Percentiles rank a stretch among this genome's conserved stretches.
These are phyloP conservation scores for Melanerpes aurifrons DNA, from an alignment of 2,113 vertebrate species.

Conservation along the genomic window DNA sequence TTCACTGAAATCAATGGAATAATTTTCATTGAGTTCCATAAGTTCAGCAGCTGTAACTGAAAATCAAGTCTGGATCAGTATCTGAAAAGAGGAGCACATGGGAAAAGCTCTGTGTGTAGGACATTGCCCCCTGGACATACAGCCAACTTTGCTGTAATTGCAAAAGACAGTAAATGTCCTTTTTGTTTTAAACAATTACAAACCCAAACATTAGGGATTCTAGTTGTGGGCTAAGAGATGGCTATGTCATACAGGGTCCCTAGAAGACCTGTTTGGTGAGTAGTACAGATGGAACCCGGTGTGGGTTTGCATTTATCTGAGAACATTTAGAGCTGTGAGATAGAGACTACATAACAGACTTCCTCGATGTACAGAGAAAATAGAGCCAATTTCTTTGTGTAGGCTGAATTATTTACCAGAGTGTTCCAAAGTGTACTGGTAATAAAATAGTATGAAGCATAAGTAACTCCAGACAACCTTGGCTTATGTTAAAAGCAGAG, in stretches of 20 bases:
- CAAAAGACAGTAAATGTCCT: slow-evolving; percentile 18
- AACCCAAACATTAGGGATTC: neutral
- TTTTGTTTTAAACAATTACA: neutral
- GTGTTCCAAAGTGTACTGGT: slow-evolving; percentile 55
- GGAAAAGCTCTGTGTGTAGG: neutral
- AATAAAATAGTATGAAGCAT: slow-evolving; percentile 63
- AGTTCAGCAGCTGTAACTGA: neutral
- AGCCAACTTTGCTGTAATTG: slow-evolving; percentile 17
- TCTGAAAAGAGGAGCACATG: neutral
- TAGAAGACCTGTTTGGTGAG: slow-evolving; percentile 12
- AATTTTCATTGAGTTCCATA: neutral
- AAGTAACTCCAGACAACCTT: slow-evolving; percentile 61
- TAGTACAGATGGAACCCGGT: slow-evolving; percentile 37
- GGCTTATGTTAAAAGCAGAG: slow-evolving; percentile 40
- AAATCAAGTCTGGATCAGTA: neutral
- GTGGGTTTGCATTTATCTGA: slow-evolving; percentile 48
- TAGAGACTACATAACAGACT: slow-evolving; percentile 32
- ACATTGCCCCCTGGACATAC: neutral
- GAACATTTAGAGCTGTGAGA: slow-evolving; percentile 49
- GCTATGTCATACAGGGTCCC: neutral
- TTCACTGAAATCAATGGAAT: neutral
- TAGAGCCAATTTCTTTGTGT: slow-evolving; percentile 64
- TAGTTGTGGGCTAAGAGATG: slow-evolving; percentile 27
- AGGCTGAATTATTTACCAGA: slow-evolving; percentile 68
- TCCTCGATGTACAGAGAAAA: slow-evolving; percentile 55